Evolutionary conservation across 2,797 vertebrate species (phyloP).

Genomic region (Danio albolineatus): DNA sequence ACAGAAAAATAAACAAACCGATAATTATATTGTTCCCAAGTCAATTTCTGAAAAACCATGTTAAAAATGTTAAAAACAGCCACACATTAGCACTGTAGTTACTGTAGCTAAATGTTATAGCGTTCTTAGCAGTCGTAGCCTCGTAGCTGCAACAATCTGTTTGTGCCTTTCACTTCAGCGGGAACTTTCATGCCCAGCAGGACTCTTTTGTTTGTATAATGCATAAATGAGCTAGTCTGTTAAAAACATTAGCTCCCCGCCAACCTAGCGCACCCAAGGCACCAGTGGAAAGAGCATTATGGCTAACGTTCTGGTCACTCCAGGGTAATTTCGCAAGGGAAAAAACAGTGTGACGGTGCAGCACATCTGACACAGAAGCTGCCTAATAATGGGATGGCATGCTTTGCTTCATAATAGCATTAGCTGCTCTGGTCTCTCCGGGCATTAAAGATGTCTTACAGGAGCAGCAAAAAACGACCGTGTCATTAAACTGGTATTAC

Average conservation of each 20-base stretch:
- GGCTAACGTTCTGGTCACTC: constrained; percentile 44
- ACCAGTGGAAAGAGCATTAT: constrained; percentile 23
- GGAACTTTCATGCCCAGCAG: constrained; percentile 38
- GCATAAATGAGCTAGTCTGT: constrained; percentile 40
- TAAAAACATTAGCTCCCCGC: constrained; percentile 37
- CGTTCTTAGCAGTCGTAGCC: not conserved
- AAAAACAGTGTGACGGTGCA: constrained; percentile 30
- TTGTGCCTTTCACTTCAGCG: constrained; percentile 10
- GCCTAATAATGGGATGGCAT: constrained; percentile 2
- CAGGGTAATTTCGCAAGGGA: constrained; percentile 39
- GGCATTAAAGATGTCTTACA: not conserved
- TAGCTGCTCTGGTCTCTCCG: not conserved
- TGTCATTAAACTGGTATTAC: not conserved
- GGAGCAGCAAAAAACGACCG: not conserved
- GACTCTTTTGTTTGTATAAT: constrained; percentile 37
- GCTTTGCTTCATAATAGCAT: not conserved
- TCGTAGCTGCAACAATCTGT: not conserved
- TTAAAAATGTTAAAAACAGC: not conserved
- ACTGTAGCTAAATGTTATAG: not conserved
- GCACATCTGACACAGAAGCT: constrained; percentile 11
- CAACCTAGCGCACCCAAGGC: constrained; percentile 27
- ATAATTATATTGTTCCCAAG: not conserved
- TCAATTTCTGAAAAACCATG: no score
- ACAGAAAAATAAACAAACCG: not conserved
- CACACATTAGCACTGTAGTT: not conserved